A percentile compares a stretch with the other conserved stretches of the same genome.
phyloP scores from a whole-genome alignment of 2,113 vertebrate species.

The Ceyx melanurus region DNA sequence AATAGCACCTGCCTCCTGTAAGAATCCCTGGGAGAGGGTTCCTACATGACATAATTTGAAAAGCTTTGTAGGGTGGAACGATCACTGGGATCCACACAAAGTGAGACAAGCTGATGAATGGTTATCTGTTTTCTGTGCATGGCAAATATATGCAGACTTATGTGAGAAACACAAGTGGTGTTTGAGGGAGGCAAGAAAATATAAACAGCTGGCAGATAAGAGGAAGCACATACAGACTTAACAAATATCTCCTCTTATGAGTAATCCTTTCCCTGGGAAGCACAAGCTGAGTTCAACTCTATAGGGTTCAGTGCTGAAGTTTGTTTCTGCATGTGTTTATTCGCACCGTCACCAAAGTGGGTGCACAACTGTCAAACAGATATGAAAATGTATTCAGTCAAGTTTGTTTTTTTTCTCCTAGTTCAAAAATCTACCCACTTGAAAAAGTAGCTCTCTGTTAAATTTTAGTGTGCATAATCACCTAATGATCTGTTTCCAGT shows the following conservation, averaged over 20 bases:
- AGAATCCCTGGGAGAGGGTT: neutral
- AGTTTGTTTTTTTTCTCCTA: neutral
- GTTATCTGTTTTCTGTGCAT: neutral
- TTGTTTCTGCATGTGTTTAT: neutral
- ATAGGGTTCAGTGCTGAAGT: neutral
- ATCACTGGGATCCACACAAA: neutral
- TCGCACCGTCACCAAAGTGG: neutral
- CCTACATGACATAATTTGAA: neutral
- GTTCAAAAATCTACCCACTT: neutral
- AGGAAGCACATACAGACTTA: neutral
- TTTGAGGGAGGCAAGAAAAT: neutral
- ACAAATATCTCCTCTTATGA: neutral
- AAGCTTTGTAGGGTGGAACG: neutral
- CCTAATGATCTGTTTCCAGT: conserved; percentile 11
- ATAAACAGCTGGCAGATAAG: neutral
- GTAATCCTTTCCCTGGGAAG: neutral
- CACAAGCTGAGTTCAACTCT: neutral
- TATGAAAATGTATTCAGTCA: neutral
- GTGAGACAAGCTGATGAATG: neutral
- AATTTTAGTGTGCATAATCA: neutral
- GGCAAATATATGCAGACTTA: neutral
- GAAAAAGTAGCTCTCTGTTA: neutral
- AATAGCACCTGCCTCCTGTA: neutral
- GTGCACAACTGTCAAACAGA: neutral
- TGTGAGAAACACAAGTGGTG: neutral